Evolutionary conservation across 2,888 invertebrate genomes (phyloP).

Genomic region (Eristalis tenax): DNA sequence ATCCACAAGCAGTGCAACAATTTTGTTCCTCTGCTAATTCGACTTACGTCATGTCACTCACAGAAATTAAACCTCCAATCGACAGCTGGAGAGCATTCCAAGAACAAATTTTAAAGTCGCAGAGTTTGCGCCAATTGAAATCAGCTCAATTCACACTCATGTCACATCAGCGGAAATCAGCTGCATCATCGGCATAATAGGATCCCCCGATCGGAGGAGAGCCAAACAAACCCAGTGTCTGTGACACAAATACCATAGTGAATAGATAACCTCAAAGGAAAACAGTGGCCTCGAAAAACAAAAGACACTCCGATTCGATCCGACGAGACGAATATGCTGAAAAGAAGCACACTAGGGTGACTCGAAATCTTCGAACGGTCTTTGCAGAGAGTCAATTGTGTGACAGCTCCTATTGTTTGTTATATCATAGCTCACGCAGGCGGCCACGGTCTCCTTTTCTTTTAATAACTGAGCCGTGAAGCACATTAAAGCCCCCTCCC

Average conservation of each 20-base stretch:
- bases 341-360: neutral
- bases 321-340: neutral
- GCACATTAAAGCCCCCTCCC: constrained; percentile 39
- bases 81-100: neutral
- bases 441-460: constrained; percentile 21
- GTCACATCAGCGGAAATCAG: neutral
- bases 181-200: neutral
- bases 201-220: neutral
- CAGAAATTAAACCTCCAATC: neutral
- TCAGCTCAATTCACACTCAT: neutral
- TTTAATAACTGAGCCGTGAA: constrained; percentile 63
- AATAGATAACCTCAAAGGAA: neutral
- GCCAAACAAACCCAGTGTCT: neutral
- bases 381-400: neutral
- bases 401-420: neutral
- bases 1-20: no score
- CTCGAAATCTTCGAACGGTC: neutral
- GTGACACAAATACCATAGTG: neutral
- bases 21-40: neutral
- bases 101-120: neutral
- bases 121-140: neutral
- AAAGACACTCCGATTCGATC: neutral
- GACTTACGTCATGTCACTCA: neutral
- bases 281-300: neutral
- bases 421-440: neutral